Evolutionary conservation across 2,797 vertebrate species (phyloP).

Genomic region (Eulemur albifrons): DNA sequence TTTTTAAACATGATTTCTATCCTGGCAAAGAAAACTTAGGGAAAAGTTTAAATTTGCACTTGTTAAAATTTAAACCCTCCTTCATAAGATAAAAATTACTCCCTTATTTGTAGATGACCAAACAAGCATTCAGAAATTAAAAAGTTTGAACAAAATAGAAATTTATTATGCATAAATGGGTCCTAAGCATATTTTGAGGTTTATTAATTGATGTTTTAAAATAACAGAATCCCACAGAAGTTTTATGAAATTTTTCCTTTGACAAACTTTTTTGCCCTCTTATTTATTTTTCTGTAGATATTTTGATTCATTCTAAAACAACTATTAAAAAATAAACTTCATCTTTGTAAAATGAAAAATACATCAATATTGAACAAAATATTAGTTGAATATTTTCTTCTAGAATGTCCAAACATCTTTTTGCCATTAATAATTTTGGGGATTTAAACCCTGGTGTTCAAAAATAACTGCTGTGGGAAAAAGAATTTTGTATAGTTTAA

Average conservation of each 20-base stretch:
- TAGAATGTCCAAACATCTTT: constrained; percentile 12
- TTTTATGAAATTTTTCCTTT: neutral
- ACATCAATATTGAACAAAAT: neutral
- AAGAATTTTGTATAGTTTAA: constrained; percentile 45
- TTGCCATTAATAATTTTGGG: neutral
- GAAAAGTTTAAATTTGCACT: constrained; percentile 36
- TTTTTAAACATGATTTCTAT: constrained; percentile 44
- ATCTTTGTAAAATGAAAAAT: constrained; percentile 6
- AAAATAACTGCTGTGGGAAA: neutral
- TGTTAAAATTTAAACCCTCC: constrained; percentile 41
- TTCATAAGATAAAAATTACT: constrained; percentile 1
- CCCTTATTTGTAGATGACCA: neutral
- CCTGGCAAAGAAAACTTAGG: constrained; percentile 18
- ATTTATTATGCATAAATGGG: neutral
- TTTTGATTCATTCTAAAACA: constrained; percentile 32
- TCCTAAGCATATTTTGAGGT: neutral
- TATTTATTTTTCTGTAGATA: constrained; percentile 8
- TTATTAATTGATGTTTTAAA: constrained; percentile 5
- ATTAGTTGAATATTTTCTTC: constrained; percentile 24
- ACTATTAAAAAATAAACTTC: neutral
- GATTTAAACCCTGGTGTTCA: neutral
- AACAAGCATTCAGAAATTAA: constrained; percentile 8
- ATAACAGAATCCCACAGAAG: neutral
- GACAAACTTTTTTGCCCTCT: neutral
- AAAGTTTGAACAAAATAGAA: constrained; percentile 19